Evolutionary conservation across 2,113 vertebrate genomes (phyloP).

Genomic region (Rhinichthys klamathensis): DNA sequence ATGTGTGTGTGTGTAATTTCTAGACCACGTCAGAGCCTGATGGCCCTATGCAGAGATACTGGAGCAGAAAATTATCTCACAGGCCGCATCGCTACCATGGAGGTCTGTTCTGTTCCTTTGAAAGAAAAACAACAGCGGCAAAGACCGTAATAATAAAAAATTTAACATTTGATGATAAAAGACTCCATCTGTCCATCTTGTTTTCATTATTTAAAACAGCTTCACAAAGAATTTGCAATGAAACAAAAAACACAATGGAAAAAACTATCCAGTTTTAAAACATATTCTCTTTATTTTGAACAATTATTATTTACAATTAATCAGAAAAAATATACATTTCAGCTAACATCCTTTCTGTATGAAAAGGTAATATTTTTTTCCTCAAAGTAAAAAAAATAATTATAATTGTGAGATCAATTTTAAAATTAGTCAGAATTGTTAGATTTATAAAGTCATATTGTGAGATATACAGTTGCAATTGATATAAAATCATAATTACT

Average conservation of each 20-base stretch:
- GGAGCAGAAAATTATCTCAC: conserved; percentile 64
- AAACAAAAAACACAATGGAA: background rate
- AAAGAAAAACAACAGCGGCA: conserved; percentile 41
- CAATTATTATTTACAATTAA: background rate
- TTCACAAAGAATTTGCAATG: conserved; percentile 8
- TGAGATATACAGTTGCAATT: background rate
- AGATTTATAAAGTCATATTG: background rate
- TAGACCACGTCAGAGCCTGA: conserved; percentile 75
- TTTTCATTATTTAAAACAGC: conserved; percentile 45
- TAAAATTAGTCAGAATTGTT: background rate
- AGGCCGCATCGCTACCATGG: conserved; percentile 50
- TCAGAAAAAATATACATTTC: no score
- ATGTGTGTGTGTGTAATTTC: conserved; percentile 63
- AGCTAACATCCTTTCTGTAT: no score
- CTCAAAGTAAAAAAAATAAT: no score
- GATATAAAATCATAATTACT: background rate
- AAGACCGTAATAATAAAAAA: conserved; percentile 39
- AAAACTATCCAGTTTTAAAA: background rate
- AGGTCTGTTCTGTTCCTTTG: conserved; percentile 39
- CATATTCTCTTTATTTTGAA: background rate
- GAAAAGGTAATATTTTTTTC: no score
- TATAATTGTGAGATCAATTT: background rate
- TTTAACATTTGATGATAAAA: conserved; percentile 39
- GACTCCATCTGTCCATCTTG: conserved; percentile 14
- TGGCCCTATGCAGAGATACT: conserved; percentile 67